These are phyloP conservation scores for Otolemur garnettii DNA, from an alignment of 2,113 vertebrate species.

Conservation along the genomic window DNA sequence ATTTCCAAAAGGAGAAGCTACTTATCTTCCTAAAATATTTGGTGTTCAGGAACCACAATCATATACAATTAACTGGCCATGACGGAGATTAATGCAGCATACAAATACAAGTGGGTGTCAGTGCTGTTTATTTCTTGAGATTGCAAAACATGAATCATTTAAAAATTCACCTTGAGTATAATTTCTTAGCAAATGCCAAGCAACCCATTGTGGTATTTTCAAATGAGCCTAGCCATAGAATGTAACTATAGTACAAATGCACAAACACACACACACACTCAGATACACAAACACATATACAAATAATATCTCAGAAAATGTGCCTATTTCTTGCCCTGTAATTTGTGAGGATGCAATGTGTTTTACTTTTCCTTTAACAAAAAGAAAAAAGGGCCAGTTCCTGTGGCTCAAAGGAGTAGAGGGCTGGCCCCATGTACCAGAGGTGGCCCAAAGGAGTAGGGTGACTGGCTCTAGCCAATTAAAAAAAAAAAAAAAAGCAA, in stretches of 20 bases:
- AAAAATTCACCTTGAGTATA: constrained; percentile 59
- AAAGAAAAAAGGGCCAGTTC: neutral
- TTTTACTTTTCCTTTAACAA: constrained; percentile 27
- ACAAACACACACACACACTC: neutral
- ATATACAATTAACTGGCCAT: constrained; percentile 44
- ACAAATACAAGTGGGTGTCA: constrained; percentile 47
- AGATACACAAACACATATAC: neutral
- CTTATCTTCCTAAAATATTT: constrained; percentile 50
- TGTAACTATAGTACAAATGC: constrained; percentile 46
- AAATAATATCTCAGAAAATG: neutral
- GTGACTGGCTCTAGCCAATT: too few species aligned
- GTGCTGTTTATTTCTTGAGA: constrained; percentile 56
- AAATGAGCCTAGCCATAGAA: constrained; percentile 72
- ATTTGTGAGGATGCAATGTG: neutral
- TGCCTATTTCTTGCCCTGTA: neutral
- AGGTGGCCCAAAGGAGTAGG: too few species aligned
- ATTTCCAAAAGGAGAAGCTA: constrained; percentile 43
- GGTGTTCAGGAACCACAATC: constrained; percentile 7
- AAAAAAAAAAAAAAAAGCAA: too few species aligned
- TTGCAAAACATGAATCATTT: constrained; percentile 25
- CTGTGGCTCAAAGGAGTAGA: too few species aligned
- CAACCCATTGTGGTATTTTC: constrained; percentile 65
- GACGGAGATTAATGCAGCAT: constrained; percentile 62
- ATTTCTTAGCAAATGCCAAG: constrained; percentile 68
- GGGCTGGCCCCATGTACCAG: too few species aligned